These are phyloP conservation scores for Meloidogyne hapla DNA, from an alignment of 1,140 invertebrate species.

Conservation along the genomic window DNA sequence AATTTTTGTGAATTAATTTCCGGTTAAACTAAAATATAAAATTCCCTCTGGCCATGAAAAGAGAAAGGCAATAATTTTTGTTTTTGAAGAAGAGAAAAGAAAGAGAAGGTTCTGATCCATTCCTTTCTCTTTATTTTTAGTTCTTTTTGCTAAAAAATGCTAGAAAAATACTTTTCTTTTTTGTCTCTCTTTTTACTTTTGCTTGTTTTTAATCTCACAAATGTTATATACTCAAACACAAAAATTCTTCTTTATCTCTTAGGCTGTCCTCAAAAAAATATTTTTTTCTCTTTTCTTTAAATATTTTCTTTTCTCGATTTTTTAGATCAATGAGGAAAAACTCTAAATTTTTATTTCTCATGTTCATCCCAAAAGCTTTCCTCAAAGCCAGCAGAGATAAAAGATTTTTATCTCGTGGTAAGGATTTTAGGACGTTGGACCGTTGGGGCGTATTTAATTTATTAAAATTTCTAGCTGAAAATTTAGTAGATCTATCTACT, in stretches of 20 bases:
- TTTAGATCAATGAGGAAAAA: not conserved
- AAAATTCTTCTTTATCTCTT: not conserved
- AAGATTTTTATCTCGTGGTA: too few relatives aligned
- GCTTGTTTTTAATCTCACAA: not conserved
- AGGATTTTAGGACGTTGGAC: too few relatives aligned
- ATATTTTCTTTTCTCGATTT: not conserved
- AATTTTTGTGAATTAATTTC: too few relatives aligned
- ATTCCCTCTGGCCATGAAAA: too few relatives aligned
- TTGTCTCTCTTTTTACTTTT: not conserved
- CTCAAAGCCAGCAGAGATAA: too few relatives aligned
- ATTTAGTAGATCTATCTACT: too few relatives aligned
- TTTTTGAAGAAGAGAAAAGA: not conserved
- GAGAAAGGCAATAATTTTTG: not conserved
- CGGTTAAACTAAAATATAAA: too few relatives aligned
- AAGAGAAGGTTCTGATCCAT: not conserved
- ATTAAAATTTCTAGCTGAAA: too few relatives aligned
- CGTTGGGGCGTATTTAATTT: too few relatives aligned
- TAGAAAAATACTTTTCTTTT: not conserved
- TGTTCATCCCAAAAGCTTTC: not conserved
- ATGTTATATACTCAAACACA: not conserved
- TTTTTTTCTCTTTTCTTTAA: too few relatives aligned
- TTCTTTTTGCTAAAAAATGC: not conserved
- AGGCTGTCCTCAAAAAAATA: not conserved
- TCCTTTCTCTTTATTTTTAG: not conserved
- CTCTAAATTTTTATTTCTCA: not conserved